phyloP scores from a whole-genome alignment of 1,140 invertebrate species.

The Camponotus vicinus region DNA sequence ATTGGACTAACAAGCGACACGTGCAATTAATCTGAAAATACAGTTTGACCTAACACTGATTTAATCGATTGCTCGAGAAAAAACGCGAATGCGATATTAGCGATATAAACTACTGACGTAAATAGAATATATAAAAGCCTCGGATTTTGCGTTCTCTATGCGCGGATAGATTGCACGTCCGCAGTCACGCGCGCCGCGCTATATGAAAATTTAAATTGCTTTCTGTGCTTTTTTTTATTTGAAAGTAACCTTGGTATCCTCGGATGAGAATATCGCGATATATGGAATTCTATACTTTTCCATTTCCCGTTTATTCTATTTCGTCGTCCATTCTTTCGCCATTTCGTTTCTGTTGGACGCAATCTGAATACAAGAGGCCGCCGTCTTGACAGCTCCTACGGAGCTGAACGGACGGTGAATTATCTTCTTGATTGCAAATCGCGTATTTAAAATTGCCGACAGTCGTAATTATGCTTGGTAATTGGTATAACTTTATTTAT shows the following conservation, averaged over 20 bases:
- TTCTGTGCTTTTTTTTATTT: slow-evolving; percentile 53
- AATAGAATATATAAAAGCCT: slow-evolving; percentile 17
- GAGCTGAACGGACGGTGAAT: not conserved
- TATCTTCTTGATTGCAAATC: slow-evolving; percentile 16
- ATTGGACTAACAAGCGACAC: not conserved
- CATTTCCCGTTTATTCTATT: slow-evolving; percentile 60
- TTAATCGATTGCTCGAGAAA: slow-evolving; percentile 16
- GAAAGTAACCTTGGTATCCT: slow-evolving; percentile 53
- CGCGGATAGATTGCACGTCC: slow-evolving; percentile 50
- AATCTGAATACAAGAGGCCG: slow-evolving; percentile 17
- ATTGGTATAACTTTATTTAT: slow-evolving; percentile 6
- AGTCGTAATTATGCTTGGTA: not conserved
- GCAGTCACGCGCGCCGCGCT: slow-evolving; percentile 22
- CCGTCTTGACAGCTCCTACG: slow-evolving; percentile 25
- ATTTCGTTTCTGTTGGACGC: slow-evolving; percentile 40
- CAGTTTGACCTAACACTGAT: not conserved
- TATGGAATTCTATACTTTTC: slow-evolving; percentile 56
- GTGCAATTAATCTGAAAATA: slow-evolving; percentile 4
- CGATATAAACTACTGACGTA: not conserved
- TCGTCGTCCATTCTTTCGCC: slow-evolving; percentile 46
- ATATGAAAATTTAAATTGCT: slow-evolving; percentile 60
- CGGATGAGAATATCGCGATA: slow-evolving; percentile 54
- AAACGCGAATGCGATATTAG: not conserved
- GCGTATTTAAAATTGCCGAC: not conserved
- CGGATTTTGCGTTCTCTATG: slow-evolving; percentile 1